Evolutionary conservation across 37 sponge, comb jelly and placozoan genomes (phyloP), one percentile per base, ranked within the genome.

Genomic region (Beroe forskalii): DNA sequence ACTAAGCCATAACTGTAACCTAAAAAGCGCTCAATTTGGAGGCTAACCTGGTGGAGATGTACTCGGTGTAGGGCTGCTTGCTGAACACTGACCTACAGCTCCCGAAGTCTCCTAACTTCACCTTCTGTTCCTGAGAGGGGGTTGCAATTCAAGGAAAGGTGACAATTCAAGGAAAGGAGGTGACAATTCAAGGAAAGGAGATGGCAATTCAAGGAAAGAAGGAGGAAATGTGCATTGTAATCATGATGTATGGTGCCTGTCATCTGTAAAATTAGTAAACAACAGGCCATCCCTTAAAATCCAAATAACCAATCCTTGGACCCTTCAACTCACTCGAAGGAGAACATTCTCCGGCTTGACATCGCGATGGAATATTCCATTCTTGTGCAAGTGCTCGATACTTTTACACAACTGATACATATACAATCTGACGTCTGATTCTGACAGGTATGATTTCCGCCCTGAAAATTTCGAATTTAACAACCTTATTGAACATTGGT

Each of bases 301-400:
- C n/a, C n/a, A n/a, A n/a, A n/a, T n/a, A n/a, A n/a, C n/a, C n/a
- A n/a, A n/a, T n/a, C n/a, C n/a, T n/a, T n/a, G n/a, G n/a, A 48
- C 12, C 12, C 12, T 6, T 48, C 55, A 48, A 48, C 86, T 83
- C 41, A 93, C 95, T 67, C 92, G 93, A 60, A 99, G 91, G 2
- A 99, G 93, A 36, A 99, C 96, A 75, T 99, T 99, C 90, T 99
- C 99, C 67, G 99, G 99, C 67, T 99, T 99, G 0, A 99, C 94
- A 76, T 99, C 99, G 62, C 99, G 93, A 67, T 99, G 99, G 90
- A 99, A 99, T n/a, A 96, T 96, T 35, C 99, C 99, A 91, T 99
- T 94, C 66, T 95, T 94, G 95, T 98, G 99, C 92, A 98, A 93
- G 91, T 96, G 95, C 91, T 98, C 94, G 62, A 98, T 89, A 61